Base-by-base conservation (phyloP, 2,888 invertebrate species). In the Rhagophthalmus giganteus region DNA sequence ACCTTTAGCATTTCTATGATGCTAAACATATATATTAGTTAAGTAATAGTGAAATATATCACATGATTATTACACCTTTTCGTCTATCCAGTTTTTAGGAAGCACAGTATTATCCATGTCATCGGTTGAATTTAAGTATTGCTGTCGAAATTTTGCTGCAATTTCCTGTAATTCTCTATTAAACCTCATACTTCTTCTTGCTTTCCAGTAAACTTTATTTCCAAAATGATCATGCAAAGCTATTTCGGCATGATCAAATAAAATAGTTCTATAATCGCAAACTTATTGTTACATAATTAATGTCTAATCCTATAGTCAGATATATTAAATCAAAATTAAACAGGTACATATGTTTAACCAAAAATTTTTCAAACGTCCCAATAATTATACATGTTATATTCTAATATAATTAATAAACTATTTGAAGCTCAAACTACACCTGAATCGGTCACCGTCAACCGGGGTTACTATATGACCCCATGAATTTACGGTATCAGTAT, bases 101-200 rank as follows among this genome's bases (percentile, higher is more conserved):
- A 82, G 69, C 42, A 77, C 67, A 1, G 86, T 86, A 14, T 76
- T 74, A 70, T 88, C 88, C 1, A 53, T 50, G 20, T 76, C 70
- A 64, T 82, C 81, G 8, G 74, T 77, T 0, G 90, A 89, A 65
- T 84, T 79, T n/a, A 91, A 77, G 62, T 79, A 74, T 10, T 70
- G 64, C 35, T 66, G 63, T 30, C 90, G 78, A 70, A 86, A 97
- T 7, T 81, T 70, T 40, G 81, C 79, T 0, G 92, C 95, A 24
- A 86, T 79, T 33, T 78, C 59, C 6, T 81, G 70, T 0, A 99
- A 79, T 9, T 82, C 72, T 35, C 78, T 76, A 48, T 87, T 86
- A 71, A 96, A 98, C 61, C 90, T 81, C 93, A 98, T 94, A 65
- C 97, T 97, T 61, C 93, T 81, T 52, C 93, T 79, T 11, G 88